These are phyloP conservation scores for Acyrthosiphon pisum DNA, from an alignment of 1,140 invertebrate genomes.

Conservation along the genomic window DNA sequence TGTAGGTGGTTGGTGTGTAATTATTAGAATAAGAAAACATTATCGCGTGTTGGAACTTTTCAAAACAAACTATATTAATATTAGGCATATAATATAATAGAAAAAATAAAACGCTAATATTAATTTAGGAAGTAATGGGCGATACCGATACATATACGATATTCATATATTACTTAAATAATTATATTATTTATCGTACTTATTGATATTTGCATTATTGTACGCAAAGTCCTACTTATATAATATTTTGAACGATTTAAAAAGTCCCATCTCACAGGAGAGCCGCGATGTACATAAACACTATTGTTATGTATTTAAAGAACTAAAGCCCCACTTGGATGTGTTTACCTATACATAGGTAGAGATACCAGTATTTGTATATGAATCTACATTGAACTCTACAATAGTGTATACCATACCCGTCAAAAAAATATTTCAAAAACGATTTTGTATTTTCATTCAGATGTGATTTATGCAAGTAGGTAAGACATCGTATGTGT, in stretches of 20 bases:
- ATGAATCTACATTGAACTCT: neutral
- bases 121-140: neutral
- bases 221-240: neutral
- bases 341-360: neutral
- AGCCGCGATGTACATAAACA: neutral
- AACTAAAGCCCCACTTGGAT: too few species aligned
- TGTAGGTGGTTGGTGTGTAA: neutral
- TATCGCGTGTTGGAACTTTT: neutral
- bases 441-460: conserved; percentile 9
- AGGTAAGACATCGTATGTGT: conserved; percentile 2
- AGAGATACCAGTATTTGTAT: neutral
- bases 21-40: neutral
- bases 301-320: neutral
- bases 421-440: neutral
- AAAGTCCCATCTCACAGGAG: neutral
- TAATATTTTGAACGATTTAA: too few species aligned
- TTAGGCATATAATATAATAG: neutral
- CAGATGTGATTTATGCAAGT: conserved; percentile 20
- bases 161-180: too few species aligned
- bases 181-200: neutral
- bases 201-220: neutral
- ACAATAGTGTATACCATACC: neutral
- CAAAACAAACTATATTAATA: neutral
- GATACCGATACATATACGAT: neutral
- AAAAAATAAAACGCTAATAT: neutral